Evolutionary conservation across 2,113 vertebrate genomes (phyloP).

Genomic region (Rhabdomys dilectus): DNA sequence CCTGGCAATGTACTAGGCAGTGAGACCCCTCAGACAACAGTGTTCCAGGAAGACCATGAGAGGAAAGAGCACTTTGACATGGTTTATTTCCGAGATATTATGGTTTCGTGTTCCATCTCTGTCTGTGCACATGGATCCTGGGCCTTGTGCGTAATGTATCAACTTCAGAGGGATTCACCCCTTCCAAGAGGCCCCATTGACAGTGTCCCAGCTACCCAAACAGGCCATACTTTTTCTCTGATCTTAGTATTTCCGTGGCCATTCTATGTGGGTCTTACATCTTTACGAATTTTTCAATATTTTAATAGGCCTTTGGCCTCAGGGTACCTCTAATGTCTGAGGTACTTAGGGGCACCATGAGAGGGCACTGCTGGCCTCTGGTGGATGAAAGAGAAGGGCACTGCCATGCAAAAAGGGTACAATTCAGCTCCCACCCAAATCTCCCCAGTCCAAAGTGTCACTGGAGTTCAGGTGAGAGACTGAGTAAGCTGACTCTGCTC

Average conservation of each 20-base stretch:
- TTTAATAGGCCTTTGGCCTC: not conserved
- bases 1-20: not conserved
- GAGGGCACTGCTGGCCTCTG: not conserved
- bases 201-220: not conserved
- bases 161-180: not conserved
- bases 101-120: not conserved
- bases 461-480: not conserved
- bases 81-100: not conserved
- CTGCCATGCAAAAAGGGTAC: not conserved
- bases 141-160: not conserved
- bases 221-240: not conserved
- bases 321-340: not conserved
- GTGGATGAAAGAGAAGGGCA: not conserved
- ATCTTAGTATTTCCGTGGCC: not conserved
- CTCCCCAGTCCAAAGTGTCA: not conserved
- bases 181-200: not conserved
- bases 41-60: not conserved
- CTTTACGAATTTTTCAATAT: not conserved
- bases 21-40: not conserved
- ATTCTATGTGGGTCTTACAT: not conserved
- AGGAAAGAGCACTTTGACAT: not conserved
- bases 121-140: not conserved
- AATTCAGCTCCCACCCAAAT: not conserved
- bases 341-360: too few species aligned
- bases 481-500: not conserved